Percentiles rank a stretch among this genome's conserved stretches.
These are phyloP conservation scores for Castor canadensis DNA, from an alignment of 2,113 vertebrate species.

Conservation along the genomic window DNA sequence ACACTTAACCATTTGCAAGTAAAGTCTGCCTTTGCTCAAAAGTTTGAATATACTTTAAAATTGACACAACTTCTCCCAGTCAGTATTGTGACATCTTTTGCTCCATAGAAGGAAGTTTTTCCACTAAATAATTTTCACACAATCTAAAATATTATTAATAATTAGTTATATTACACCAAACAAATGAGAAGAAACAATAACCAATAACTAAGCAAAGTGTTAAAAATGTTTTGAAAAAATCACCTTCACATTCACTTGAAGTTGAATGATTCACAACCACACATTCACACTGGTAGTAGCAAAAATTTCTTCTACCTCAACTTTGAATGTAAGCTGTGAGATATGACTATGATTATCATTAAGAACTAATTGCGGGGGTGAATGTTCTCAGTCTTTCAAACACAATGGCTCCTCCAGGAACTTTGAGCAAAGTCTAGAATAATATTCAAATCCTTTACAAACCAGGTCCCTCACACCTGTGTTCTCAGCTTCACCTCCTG, in stretches of 20 bases:
- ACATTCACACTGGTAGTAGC: too few relatives aligned
- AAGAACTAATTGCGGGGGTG: background rate
- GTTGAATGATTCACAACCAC: background rate
- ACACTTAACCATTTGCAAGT: background rate
- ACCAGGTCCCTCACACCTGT: background rate
- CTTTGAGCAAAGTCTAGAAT: background rate
- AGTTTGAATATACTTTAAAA: background rate
- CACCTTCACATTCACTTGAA: background rate
- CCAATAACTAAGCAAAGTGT: background rate
- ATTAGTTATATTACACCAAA: background rate
- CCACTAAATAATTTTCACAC: background rate
- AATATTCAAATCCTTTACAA: background rate
- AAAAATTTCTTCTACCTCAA: background rate
- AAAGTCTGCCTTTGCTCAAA: background rate
- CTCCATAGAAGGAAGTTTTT: background rate
- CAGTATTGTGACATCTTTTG: conserved; percentile 10
- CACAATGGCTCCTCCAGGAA: background rate
- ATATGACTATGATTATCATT: background rate
- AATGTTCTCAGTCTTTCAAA: background rate
- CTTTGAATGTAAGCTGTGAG: background rate
- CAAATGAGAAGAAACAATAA: conserved; percentile 15
- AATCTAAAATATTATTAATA: background rate
- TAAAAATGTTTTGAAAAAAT: conserved; percentile 24
- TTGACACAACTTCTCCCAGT: background rate
- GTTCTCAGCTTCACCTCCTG: background rate